Conservation (phyloP, 2,797 vertebrate species). For the Erethizon dorsatum region DNA sequence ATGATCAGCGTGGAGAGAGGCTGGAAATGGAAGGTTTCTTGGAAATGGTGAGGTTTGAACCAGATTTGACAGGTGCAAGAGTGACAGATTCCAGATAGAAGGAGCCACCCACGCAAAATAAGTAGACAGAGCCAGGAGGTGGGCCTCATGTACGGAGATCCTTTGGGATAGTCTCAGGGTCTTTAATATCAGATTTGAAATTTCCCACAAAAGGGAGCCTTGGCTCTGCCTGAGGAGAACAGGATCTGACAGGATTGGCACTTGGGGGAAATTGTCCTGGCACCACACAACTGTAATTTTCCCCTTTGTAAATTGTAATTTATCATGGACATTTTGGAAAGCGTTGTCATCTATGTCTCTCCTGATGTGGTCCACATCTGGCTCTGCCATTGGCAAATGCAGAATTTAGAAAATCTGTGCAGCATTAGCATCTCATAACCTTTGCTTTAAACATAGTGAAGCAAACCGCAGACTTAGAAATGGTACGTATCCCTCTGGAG, state of each 20-base stretch:
- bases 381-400: not conserved
- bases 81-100: not conserved
- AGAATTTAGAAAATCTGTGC: conserved; percentile 48
- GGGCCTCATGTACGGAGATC: not conserved
- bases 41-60: conserved; percentile 4
- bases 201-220: not conserved
- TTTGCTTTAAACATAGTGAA: conserved; percentile 41
- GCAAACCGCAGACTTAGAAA: conserved; percentile 36
- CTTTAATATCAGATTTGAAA: not conserved
- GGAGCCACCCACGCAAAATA: not conserved
- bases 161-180: not conserved
- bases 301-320: conserved; percentile 45
- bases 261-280: conserved; percentile 62
- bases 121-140: not conserved
- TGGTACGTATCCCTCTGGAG: not conserved
- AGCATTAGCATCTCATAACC: conserved; percentile 60
- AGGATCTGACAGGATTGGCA: not conserved
- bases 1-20: not conserved
- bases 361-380: conserved; percentile 52
- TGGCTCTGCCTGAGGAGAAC: not conserved
- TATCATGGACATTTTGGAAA: conserved; percentile 25
- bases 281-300: conserved; percentile 53
- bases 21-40: not conserved
- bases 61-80: not conserved
- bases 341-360: not conserved